Evolutionary conservation across 2,888 invertebrate species (phyloP), one percentile per base, ranked within the genome.

Genomic region (Danaus chrysippus): DNA sequence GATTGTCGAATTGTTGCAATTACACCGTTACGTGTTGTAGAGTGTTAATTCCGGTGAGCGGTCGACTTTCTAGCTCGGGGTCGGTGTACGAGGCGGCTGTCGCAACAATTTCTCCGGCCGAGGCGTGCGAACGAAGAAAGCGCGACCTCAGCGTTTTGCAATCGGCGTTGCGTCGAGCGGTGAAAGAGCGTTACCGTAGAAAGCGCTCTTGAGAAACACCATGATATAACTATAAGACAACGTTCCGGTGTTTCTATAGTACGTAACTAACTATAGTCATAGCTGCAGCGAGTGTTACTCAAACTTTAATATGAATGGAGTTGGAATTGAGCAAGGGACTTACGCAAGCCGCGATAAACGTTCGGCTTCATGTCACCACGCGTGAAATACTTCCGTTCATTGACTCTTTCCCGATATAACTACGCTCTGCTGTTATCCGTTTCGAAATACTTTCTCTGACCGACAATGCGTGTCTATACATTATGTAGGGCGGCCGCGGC

Each of bases 141-240:
- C 90, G 91, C 91, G 89, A 91, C 89, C 91, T 86, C 87, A 75
- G 81, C 81, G 79, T 91, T 91, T 91, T 89, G 91, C 91, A 91
- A 91, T 88, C 86, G 84, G 71, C 81, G 68, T 66, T 67, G 68
- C 68, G 23, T 72, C 72, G 71, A 68, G 69, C 73, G 76, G 81
- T 79, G 86, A 82, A 84, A 83, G 83, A 83, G 76, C 72, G 73
- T 68, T 68, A 70, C 70, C 74, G 79, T 87, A 86, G 89, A 89
- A 89, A 90, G 88, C 81, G 83, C 82, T 73, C 83, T 57, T 46
- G 52, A 56, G 43, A 42, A 23, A 56, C 52, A 42, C 19, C 17
- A 42, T 56, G 41, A 34, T 54, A 12, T 11, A 46, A 44, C 15
- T 41, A 12, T 55, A 54, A 19, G 8, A 19, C 41, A 54, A 23